Conservation (phyloP, 2,113 vertebrate species). For the Cheilinus undulatus region DNA sequence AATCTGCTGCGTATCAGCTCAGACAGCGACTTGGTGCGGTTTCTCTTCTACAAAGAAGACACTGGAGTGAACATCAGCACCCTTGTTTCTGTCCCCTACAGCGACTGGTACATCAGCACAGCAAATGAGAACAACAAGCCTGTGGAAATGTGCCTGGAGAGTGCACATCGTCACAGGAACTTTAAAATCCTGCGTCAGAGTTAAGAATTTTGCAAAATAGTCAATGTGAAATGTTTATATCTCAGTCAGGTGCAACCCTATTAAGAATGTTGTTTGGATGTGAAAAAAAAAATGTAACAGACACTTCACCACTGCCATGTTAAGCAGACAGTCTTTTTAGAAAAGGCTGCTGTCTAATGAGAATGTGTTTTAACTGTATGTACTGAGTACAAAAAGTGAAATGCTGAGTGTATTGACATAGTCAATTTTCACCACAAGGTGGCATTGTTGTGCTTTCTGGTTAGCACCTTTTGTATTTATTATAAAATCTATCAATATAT, state of each 20-base stretch:
- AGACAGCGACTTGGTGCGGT: conserved; percentile 57
- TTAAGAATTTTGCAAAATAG: background rate
- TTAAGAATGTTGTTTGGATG: background rate
- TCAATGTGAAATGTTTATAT: background rate
- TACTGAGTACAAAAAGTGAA: conserved; percentile 68
- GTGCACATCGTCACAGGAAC: conserved; percentile 4
- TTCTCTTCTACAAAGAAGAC: conserved; percentile 76
- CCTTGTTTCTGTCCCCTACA: conserved; percentile 67
- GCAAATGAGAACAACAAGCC: conserved; percentile 33
- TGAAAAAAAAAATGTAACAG: no score
- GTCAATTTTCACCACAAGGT: conserved; percentile 43
- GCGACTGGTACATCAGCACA: conserved; percentile 78
- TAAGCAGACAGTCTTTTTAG: background rate
- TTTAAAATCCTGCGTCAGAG: conserved; percentile 61
- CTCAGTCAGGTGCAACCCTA: background rate
- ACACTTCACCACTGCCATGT: background rate
- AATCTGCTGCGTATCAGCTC: conserved; percentile 11
- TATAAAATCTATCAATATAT: conserved; percentile 45
- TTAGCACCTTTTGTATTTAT: conserved; percentile 30
- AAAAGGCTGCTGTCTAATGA: background rate
- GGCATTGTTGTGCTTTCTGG: conserved; percentile 10
- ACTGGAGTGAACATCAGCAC: conserved; percentile 58
- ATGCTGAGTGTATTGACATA: conserved; percentile 41
- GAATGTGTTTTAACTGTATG: conserved; percentile 62
- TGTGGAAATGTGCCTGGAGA: conserved; percentile 59